Evolutionary conservation across 2,113 vertebrate genomes (phyloP).

Genomic region (Muntiacus reevesi): DNA sequence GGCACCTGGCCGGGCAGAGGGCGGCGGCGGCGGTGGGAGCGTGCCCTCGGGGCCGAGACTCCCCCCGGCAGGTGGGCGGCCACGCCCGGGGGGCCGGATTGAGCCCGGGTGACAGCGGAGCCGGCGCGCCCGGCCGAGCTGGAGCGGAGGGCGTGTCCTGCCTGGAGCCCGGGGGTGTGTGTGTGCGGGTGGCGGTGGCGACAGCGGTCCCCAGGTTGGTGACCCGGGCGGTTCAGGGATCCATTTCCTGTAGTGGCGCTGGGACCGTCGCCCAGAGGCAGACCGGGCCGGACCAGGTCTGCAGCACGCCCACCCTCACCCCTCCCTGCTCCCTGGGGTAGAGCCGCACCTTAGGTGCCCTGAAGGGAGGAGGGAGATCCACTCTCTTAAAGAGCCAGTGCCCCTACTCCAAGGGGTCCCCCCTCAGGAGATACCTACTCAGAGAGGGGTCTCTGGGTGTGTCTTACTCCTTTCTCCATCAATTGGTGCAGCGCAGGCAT

Average conservation of each 20-base stretch:
- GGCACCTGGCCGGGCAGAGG: constrained; percentile 48
- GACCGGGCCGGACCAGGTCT: background rate
- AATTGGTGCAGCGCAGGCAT: background rate
- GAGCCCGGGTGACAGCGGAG: background rate
- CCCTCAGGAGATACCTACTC: background rate
- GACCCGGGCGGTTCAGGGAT: constrained; percentile 31
- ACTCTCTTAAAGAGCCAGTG: constrained; percentile 51
- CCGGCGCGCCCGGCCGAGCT: background rate
- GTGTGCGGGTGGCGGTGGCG: background rate
- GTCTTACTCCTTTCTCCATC: background rate
- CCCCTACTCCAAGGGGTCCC: background rate
- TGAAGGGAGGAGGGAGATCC: background rate
- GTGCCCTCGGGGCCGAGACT: background rate
- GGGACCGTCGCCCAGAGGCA: background rate
- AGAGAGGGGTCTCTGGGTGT: constrained; percentile 10
- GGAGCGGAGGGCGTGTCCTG: constrained; percentile 66
- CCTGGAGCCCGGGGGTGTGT: background rate
- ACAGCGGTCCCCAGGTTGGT: background rate
- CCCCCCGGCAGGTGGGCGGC: constrained; percentile 58
- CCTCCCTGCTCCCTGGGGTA: background rate
- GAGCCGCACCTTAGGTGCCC: background rate
- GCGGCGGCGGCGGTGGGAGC: background rate
- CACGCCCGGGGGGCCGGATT: constrained; percentile 44
- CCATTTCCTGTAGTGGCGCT: constrained; percentile 16
- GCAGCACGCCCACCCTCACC: background rate